These are phyloP conservation scores for Pluvialis apricaria DNA, from an alignment of 2,113 vertebrate species.

Conservation along the genomic window DNA sequence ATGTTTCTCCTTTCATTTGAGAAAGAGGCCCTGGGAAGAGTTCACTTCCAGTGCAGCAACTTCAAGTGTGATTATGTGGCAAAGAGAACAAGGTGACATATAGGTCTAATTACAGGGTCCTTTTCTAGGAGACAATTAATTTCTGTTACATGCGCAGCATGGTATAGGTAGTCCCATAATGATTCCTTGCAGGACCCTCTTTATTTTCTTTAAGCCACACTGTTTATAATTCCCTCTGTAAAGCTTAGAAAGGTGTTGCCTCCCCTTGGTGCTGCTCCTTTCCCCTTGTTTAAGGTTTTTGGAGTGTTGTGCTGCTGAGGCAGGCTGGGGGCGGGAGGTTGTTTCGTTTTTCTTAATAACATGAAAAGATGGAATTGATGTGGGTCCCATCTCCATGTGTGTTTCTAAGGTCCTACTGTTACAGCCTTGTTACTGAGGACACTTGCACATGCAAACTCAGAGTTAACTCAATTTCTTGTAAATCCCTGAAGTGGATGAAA, in stretches of 20 bases:
- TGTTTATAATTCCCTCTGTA: background rate
- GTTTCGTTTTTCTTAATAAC: background rate
- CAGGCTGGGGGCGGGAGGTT: background rate
- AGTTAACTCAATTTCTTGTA: background rate
- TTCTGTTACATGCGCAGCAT: background rate
- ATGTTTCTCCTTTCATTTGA: background rate
- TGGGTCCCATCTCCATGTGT: background rate
- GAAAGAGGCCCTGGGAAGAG: background rate
- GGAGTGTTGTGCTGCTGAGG: background rate
- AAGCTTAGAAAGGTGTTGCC: background rate
- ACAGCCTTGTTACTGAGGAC: background rate
- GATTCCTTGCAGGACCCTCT: background rate
- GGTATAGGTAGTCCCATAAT: background rate
- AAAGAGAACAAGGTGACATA: background rate
- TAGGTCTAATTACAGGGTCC: background rate
- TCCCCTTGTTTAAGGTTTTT: background rate
- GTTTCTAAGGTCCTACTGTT: background rate
- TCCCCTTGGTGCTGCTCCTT: background rate
- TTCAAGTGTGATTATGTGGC: background rate
- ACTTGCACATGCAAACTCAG: background rate
- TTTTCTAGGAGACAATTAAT: constrained; percentile 16
- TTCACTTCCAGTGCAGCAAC: background rate
- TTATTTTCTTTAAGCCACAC: background rate
- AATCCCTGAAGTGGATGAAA: background rate
- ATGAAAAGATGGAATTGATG: background rate